These are phyloP conservation scores for Choreutis nemorana DNA, from an alignment of 2,888 invertebrate species.

Conservation along the genomic window DNA sequence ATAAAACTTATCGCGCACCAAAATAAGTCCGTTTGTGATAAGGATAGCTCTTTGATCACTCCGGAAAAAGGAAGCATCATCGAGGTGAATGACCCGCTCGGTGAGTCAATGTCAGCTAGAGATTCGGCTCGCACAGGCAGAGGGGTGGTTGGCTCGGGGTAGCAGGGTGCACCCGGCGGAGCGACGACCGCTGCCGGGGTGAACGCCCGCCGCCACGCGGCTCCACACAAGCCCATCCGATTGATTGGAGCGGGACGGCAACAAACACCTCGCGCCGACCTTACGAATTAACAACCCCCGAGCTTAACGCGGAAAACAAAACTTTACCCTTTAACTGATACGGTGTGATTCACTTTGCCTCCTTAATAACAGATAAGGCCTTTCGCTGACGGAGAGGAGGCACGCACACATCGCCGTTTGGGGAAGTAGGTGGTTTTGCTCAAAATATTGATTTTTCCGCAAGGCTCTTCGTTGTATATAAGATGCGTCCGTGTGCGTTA, in stretches of 20 bases:
- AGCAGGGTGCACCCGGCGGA: slow-evolving; percentile 62
- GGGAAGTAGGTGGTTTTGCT: slow-evolving; percentile 66
- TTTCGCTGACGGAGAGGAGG: slow-evolving; percentile 18
- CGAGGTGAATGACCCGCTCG: slow-evolving; percentile 44
- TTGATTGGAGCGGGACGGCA: slow-evolving; percentile 59
- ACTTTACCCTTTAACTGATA: slow-evolving; percentile 39
- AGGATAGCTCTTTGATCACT: slow-evolving; percentile 33
- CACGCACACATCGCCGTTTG: slow-evolving; percentile 46
- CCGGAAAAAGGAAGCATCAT: slow-evolving; percentile 47
- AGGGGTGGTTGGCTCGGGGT: slow-evolving; percentile 38
- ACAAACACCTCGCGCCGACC: slow-evolving; percentile 41
- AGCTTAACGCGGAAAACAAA: slow-evolving; percentile 30
- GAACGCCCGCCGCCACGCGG: slow-evolving; percentile 60
- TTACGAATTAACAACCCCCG: slow-evolving; percentile 47
- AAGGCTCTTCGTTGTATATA: slow-evolving; percentile 31
- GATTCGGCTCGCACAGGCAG: slow-evolving; percentile 44
- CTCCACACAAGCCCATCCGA: slow-evolving; percentile 50
- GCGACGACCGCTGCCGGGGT: too few relatives aligned
- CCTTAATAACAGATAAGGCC: slow-evolving; percentile 19
- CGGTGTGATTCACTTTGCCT: slow-evolving; percentile 35
- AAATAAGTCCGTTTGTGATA: too few relatives aligned
- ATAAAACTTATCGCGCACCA: too few relatives aligned
- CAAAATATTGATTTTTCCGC: slow-evolving; percentile 66
- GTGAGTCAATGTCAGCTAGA: slow-evolving; percentile 60
- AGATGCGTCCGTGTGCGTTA: slow-evolving; percentile 19